Conservation (phyloP, 2,888 invertebrate genomes). For the Mythimna vitellina region DNA sequence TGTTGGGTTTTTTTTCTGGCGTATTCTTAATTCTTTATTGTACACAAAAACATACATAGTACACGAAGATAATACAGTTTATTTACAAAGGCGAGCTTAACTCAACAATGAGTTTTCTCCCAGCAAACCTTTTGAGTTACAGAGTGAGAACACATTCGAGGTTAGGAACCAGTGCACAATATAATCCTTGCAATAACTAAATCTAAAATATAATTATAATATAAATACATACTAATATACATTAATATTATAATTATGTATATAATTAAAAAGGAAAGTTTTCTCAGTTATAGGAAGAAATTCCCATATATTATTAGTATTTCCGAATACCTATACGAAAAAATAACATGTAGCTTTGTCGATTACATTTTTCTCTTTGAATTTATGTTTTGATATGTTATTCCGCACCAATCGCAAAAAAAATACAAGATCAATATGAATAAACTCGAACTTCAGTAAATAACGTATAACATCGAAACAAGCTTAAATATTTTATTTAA, state of each 20-base stretch:
- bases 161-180: no score
- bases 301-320: background rate
- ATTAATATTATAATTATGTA: no score
- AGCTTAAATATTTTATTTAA: slow-evolving; percentile 26
- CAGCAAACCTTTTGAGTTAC: no score
- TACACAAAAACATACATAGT: no score
- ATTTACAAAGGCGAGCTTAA: no score
- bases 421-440: background rate
- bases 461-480: slow-evolving; percentile 11
- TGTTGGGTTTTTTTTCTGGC: background rate
- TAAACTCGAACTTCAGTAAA: slow-evolving; percentile 21
- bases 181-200: no score
- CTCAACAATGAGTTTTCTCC: no score
- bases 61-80: no score
- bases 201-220: no score
- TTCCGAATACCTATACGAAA: background rate
- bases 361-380: background rate
- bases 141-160: no score
- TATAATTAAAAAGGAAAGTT: background rate
- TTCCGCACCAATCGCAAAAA: background rate
- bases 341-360: background rate
- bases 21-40: no score
- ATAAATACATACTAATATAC: no score
- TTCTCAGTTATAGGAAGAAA: background rate
- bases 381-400: background rate